Evolutionary conservation across 2,888 invertebrate species (phyloP).

Genomic region (Spatulosminthurus flaviceps): DNA sequence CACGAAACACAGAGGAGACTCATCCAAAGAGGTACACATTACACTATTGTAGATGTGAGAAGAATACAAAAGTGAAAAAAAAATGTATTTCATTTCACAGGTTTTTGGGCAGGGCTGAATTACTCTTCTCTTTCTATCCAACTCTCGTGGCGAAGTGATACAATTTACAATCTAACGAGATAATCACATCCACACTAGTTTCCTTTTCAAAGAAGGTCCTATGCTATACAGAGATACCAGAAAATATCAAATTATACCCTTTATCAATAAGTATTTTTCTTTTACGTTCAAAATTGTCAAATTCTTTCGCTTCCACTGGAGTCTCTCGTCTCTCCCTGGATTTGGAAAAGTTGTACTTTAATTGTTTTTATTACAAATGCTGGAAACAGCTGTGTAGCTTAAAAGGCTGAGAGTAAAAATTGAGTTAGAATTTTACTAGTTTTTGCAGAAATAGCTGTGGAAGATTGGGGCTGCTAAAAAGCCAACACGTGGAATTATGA

Average conservation of each 20-base stretch:
- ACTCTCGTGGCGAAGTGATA: slow-evolving; percentile 9
- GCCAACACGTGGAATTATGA: too few relatives aligned
- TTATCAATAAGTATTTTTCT: not conserved
- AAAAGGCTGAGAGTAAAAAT: too few relatives aligned
- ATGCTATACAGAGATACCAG: too few relatives aligned
- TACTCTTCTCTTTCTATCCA: not conserved
- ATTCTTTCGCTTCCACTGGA: not conserved
- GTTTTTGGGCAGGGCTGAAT: not conserved
- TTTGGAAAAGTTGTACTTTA: too few relatives aligned
- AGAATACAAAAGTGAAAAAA: not conserved
- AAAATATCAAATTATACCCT: slow-evolving; percentile 1
- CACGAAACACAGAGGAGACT: slow-evolving; percentile 16
- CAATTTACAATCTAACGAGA: slow-evolving; percentile 18
- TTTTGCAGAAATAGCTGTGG: too few relatives aligned
- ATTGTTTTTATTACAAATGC: too few relatives aligned
- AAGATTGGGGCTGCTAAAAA: too few relatives aligned
- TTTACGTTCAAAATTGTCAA: not conserved
- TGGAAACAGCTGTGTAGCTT: too few relatives aligned
- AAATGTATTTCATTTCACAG: slow-evolving; percentile 4
- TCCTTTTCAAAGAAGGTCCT: not conserved
- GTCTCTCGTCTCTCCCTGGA: too few relatives aligned
- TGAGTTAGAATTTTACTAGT: too few relatives aligned
- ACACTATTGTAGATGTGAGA: slow-evolving; percentile 18
- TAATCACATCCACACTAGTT: not conserved
- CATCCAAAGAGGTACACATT: not conserved